Base-by-base conservation (phyloP, 2,113 vertebrate genomes). In the Phalacrocorax aristotelis region DNA sequence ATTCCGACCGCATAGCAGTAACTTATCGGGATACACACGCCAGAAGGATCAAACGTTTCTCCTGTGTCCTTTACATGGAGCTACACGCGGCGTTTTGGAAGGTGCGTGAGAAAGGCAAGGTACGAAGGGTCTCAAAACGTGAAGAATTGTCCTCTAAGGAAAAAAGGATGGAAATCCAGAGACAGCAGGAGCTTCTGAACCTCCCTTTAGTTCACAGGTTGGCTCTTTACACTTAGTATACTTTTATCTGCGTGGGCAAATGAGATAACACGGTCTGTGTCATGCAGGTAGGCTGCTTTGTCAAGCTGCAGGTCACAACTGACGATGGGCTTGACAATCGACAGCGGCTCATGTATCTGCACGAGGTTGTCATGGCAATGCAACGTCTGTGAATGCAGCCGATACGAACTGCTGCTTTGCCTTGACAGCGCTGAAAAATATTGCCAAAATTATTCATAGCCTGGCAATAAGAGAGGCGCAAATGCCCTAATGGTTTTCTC, bases 311-410 rank as follows among this genome's bases (percentile, higher is more conserved):
- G 75, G 83, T 90, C 91, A 77, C 70, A 89, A 27, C 29, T n/a
- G 60, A 57, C 5, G 52, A 9, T 4, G 7, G 57, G 90, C 32
- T 26, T 38, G 78, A 93, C 69, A 75, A 23, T 13, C 20, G 13
- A 23, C 11, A 52, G 87, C 81, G 83, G 87, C 89, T 70, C 87
- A 22, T 55, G 84, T 42, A 78, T 75, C 80, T 65, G 84, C 48
- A 82, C 42, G 3, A 40, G 49, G 84, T 74, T 97, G 89, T 54
- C 81, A 95, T 93, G 94, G 71, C 78, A 90, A 95, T 93, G 92
- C 64, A 83, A 81, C 1, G 16, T 7, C 38, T 23, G 52, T 1
- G n/a, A 76, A 23, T 6, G 60, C 88, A 66, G 81, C 74, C 61
- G 61, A 85, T 76, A 78, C 10, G n/a, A 87, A 29, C 49, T 30